Evolutionary conservation across 1,140 invertebrate genomes (phyloP).

Genomic region (Antheraea mylitta): DNA sequence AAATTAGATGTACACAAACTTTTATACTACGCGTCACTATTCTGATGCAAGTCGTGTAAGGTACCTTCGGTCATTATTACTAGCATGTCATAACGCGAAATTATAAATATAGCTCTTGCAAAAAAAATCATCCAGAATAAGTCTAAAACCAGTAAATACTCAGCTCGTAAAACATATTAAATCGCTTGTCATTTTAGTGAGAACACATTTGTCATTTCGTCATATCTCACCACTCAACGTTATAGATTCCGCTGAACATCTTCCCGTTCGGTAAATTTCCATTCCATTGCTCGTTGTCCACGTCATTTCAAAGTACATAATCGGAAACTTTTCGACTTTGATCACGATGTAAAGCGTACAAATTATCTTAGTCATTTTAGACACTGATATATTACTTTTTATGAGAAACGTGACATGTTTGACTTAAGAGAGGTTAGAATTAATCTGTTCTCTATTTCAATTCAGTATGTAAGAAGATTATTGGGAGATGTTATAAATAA

Average conservation of each 20-base stretch:
- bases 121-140: background rate
- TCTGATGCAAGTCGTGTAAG: too few species aligned
- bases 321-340: background rate
- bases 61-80: too few species aligned
- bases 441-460: constrained; percentile 9
- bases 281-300: background rate
- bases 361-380: background rate
- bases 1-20: too few species aligned
- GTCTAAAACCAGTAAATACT: background rate
- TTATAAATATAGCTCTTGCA: too few species aligned
- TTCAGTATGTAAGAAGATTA: background rate
- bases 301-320: background rate
- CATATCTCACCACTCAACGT: constrained; percentile 4
- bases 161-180: constrained; percentile 6
- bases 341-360: background rate
- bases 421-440: constrained; percentile 9
- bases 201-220: constrained; percentile 6
- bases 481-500: too few species aligned
- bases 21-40: too few species aligned
- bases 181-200: constrained; percentile 11
- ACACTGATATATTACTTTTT: background rate
- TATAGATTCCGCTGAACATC: background rate
- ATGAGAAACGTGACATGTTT: constrained; percentile 8
- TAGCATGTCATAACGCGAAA: too few species aligned
- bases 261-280: background rate